Percentiles rank a stretch among this genome's conserved stretches.
Conservation (phyloP, 2,888 invertebrate genomes). For the Drosophila pseudotalamancana region DNA sequence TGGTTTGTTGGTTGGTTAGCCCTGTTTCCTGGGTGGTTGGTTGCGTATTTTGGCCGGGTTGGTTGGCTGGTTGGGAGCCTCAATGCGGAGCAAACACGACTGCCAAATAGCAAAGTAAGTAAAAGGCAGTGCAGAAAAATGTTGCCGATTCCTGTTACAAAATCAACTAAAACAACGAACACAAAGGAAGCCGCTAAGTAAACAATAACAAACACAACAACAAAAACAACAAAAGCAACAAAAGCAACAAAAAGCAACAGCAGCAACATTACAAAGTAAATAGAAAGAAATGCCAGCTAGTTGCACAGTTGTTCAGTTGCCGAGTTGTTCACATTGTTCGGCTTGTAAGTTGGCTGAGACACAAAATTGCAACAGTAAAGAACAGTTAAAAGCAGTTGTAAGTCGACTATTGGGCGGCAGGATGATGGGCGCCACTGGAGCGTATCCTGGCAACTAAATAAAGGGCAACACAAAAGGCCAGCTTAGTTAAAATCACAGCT, state of each 20-base stretch:
- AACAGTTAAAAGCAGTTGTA: constrained; percentile 5
- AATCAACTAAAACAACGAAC: constrained; percentile 48
- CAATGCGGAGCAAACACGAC: constrained; percentile 40
- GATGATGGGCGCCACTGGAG: constrained; percentile 1
- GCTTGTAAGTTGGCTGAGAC: constrained; percentile 28
- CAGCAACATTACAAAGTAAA: constrained; percentile 29
- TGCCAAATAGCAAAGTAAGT: constrained; percentile 28
- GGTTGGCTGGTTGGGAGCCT: constrained; percentile 1
- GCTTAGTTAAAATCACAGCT: constrained; percentile 35
- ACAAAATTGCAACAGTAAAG: constrained; percentile 24
- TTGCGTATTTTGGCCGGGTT: neutral
- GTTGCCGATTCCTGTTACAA: constrained; percentile 51
- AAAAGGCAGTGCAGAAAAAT: constrained; percentile 49
- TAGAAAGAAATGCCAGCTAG: constrained; percentile 37
- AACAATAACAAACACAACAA: constrained; percentile 33
- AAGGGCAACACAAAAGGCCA: constrained; percentile 14
- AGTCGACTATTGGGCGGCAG: neutral
- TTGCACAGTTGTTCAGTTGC: constrained; percentile 36
- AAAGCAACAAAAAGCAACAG: constrained; percentile 12
- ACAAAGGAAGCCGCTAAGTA: constrained; percentile 64
- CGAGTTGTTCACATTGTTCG: constrained; percentile 23
- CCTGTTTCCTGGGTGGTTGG: constrained; percentile 10
- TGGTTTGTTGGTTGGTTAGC: constrained; percentile 15
- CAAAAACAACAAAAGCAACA: constrained; percentile 18
- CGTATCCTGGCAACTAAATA: constrained; percentile 38